phyloP scores from a whole-genome alignment of 2,797 vertebrate species.

The Pipistrellus pygmaeus region DNA sequence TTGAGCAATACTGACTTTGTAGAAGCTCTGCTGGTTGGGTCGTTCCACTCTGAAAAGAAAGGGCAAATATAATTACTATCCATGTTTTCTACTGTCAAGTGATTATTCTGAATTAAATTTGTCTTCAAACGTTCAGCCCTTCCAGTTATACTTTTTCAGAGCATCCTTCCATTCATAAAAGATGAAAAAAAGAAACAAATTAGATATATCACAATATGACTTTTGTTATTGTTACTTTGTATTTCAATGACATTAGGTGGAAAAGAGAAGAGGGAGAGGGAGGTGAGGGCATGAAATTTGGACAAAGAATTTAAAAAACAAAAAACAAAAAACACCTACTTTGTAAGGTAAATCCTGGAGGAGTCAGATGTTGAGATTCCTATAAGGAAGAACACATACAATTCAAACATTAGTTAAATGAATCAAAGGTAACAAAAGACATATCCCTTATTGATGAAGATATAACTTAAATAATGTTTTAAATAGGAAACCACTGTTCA shows the following conservation, averaged over 20 bases:
- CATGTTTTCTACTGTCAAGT: conserved; percentile 85
- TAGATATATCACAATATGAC: conserved; percentile 73
- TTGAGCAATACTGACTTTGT: conserved; percentile 95
- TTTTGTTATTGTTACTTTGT: conserved; percentile 71
- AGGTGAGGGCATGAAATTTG: background rate
- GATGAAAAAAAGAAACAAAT: conserved; percentile 78
- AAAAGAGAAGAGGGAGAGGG: background rate
- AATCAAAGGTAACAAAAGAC: background rate
- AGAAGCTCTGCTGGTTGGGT: conserved; percentile 93
- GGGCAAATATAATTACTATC: conserved; percentile 76
- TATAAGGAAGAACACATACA: conserved; percentile 88
- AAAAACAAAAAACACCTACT: conserved; percentile 93
- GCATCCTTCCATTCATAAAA: conserved; percentile 75
- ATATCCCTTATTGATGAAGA: background rate
- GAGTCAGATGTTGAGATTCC: conserved; percentile 96
- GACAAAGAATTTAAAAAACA: background rate
- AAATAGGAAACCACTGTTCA: conserved; percentile 31
- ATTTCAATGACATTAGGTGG: conserved; percentile 75
- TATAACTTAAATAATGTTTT: background rate
- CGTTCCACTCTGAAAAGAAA: conserved; percentile 94
- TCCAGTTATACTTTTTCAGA: conserved; percentile 81
- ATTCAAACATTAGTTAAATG: conserved; percentile 83
- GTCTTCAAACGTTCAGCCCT: conserved; percentile 83
- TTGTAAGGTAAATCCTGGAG: conserved; percentile 95
- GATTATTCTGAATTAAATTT: conserved; percentile 83